Evolutionary conservation across 2,888 invertebrate genomes (phyloP).

Genomic region (Spisula subtruncata): DNA sequence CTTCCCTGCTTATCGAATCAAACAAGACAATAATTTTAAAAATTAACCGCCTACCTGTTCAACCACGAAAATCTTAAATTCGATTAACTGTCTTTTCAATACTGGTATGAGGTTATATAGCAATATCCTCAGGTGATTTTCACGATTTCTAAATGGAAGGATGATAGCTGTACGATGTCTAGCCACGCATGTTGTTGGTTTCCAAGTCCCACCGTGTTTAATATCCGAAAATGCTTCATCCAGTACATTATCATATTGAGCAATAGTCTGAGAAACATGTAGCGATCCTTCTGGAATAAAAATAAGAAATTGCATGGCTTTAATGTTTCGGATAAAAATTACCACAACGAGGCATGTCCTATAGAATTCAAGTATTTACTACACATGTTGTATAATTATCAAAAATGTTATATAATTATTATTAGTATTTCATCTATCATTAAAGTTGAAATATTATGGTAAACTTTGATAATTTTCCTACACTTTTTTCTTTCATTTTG

Average conservation of each 20-base stretch:
- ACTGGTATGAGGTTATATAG: slow-evolving; percentile 89
- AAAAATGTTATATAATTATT: no score
- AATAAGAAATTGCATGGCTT: no score
- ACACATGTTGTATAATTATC: no score
- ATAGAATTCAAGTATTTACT: no score
- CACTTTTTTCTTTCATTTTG: no score
- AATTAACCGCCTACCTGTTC: slow-evolving; percentile 87
- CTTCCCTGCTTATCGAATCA: no score
- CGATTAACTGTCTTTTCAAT: slow-evolving; percentile 88
- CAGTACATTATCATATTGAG: slow-evolving; percentile 8
- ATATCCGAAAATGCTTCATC: slow-evolving; percentile 63
- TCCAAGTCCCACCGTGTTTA: slow-evolving; percentile 82
- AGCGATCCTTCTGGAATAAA: neutral
- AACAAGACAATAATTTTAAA: neutral
- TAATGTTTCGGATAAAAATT: no score
- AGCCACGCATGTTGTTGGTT: slow-evolving; percentile 80
- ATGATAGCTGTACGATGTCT: slow-evolving; percentile 85
- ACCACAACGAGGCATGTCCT: no score
- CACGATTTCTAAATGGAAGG: slow-evolving; percentile 88
- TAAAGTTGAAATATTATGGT: no score
- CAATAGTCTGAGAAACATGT: neutral
- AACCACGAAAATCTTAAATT: slow-evolving; percentile 89
- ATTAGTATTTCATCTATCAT: no score
- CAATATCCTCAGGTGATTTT: slow-evolving; percentile 88
- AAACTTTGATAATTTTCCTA: no score